Evolutionary conservation across 2,888 invertebrate genomes (phyloP).

Genomic region (Boloria euphrosyne): DNA sequence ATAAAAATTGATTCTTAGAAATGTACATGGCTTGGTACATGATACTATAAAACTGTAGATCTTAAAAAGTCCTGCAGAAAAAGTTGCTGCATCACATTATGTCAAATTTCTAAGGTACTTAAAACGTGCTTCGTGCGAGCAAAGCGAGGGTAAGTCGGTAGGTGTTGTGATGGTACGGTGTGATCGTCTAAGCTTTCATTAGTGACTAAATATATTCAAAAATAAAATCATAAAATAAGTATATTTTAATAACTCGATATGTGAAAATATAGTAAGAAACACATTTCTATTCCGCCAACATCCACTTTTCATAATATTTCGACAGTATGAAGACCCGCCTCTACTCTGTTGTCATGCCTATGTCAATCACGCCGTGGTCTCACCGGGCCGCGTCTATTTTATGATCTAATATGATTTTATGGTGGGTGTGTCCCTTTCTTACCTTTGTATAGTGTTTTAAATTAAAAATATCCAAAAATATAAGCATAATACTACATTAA

Average conservation of each 20-base stretch:
- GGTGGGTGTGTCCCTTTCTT: neutral
- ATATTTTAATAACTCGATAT: neutral
- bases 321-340: slow-evolving; percentile 23
- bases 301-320: slow-evolving; percentile 32
- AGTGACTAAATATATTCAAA: too few species aligned
- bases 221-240: too few species aligned
- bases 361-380: slow-evolving; percentile 37
- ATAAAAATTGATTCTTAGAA: too few species aligned
- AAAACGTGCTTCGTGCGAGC: too few species aligned
- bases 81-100: neutral
- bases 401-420: slow-evolving; percentile 8
- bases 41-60: neutral
- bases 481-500: neutral
- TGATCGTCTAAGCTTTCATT: too few species aligned
- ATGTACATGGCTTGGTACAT: too few species aligned
- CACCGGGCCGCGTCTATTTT: slow-evolving; percentile 25
- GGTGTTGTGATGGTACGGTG: too few species aligned
- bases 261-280: neutral
- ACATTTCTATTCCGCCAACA: slow-evolving; percentile 18
- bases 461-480: too few species aligned
- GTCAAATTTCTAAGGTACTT: too few species aligned
- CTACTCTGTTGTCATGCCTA: slow-evolving; percentile 35
- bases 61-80: neutral
- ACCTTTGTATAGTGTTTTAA: neutral
- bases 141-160: neutral